Conservation (phyloP, 2,888 invertebrate genomes). For the Leptogaster cylindrica region DNA sequence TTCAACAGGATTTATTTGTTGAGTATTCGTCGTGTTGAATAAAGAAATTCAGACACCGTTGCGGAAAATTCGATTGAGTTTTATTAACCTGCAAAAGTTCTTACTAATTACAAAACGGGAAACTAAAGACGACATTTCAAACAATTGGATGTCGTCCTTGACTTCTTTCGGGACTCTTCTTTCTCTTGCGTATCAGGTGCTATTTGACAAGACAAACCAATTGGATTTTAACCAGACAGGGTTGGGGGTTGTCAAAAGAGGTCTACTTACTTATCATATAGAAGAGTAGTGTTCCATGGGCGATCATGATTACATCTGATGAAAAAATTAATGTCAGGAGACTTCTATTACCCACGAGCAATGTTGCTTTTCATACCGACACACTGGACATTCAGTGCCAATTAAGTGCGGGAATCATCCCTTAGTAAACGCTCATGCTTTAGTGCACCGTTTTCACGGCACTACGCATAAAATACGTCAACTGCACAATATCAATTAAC, state of each 20-base stretch:
- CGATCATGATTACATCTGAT: conserved; percentile 37
- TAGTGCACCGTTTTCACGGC: not conserved
- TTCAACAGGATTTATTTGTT: too few species aligned
- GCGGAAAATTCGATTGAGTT: not conserved
- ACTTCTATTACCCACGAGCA: conserved; percentile 25
- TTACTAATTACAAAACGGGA: too few species aligned
- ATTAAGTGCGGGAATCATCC: conserved; percentile 26
- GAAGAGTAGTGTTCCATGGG: conserved; percentile 26
- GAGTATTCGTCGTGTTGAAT: not conserved
- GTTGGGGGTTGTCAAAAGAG: too few species aligned
- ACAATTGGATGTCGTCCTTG: too few species aligned
- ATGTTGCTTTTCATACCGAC: conserved; percentile 23
- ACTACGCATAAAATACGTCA: too few species aligned
- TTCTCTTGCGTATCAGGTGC: too few species aligned
- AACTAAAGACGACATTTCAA: too few species aligned
- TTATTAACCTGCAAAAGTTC: too few species aligned
- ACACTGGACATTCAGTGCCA: conserved; percentile 5
- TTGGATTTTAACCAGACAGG: too few species aligned
- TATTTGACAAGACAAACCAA: too few species aligned
- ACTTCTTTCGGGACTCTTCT: too few species aligned
- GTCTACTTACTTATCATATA: conserved; percentile 41
- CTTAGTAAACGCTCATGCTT: not conserved
- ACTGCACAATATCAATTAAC: too few species aligned
- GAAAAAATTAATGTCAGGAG: conserved; percentile 17
- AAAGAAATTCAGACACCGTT: not conserved